Conservation (phyloP, 2,797 vertebrate genomes). For the Tinamus major region DNA sequence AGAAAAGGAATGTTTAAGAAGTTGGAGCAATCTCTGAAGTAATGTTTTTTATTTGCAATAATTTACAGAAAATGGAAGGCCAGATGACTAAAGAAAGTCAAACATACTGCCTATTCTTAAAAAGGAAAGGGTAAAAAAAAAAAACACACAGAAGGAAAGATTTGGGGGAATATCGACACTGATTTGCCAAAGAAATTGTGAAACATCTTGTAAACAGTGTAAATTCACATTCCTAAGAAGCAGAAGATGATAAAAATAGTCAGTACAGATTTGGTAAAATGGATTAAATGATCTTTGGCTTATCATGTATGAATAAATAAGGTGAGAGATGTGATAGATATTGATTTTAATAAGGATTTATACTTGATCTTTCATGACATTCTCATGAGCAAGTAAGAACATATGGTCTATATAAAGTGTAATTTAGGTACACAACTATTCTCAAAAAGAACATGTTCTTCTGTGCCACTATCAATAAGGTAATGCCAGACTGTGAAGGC, state of each 20-base stretch:
- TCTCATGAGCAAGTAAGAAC: neutral
- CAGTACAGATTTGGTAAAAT: neutral
- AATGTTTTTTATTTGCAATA: neutral
- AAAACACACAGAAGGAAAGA: no score
- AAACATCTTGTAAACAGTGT: fast-evolving
- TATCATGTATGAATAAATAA: neutral
- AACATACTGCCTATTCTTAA: neutral
- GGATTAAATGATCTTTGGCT: neutral
- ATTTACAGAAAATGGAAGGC: neutral
- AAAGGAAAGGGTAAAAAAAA: neutral
- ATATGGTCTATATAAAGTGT: neutral
- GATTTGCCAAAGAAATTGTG: neutral
- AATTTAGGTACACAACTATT: neutral
- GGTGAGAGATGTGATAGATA: neutral
- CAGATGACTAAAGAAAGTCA: neutral
- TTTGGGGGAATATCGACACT: neutral
- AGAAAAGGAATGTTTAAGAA: neutral
- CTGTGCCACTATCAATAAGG: neutral
- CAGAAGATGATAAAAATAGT: neutral
- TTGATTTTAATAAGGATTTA: neutral
- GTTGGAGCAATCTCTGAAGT: neutral
- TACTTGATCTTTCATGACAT: neutral
- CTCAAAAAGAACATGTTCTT: neutral
- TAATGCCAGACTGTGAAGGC: neutral
- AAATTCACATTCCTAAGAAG: neutral